Evolutionary conservation across 1,140 invertebrate species (phyloP), one percentile per base, ranked within the genome.

Genomic region (Odontomachus brunneus): DNA sequence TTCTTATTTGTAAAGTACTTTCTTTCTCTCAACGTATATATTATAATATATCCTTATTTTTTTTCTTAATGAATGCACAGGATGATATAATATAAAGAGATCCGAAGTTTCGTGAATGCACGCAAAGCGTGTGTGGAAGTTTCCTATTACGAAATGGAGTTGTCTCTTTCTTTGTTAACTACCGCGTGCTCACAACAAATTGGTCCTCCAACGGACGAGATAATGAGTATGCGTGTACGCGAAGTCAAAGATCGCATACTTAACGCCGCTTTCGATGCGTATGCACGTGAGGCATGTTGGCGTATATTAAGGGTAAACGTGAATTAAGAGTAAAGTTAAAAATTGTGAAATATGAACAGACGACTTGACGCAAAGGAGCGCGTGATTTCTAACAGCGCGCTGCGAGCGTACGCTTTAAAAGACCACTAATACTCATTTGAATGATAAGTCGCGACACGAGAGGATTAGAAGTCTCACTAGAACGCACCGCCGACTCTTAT

Each of bases 401-500:
- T 78, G 2, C 29, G 55, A 57, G 9, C 57, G 29, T 60, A 29
- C 44, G 59, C 17, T 75, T 62, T 26, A 29, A 53, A 15, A 66
- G 60, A 51, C 53, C 48, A 26, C 1, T 55, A 76, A 55, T 55
- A 67, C 38, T 55, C 19, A 55, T 78, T 78, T 66, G 29, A 78
- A 65, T 1, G 62, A 78, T 76, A 78, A 66, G 49, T 33, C 55
- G 38, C 11, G 5, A 51, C 9, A 15, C 73, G 29, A 67, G 49
- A 67, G 62, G 29, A 78, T 78, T 78, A 78, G 62, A 78, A 33
- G 49, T 17, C 49, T 12, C 33, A 24, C 55, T 55, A 48, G 9
- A 78, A 12, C 22, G 53, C 3, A n/a, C 24, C 59, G 29, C 22
- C 15, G 11, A 26, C 49, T 78, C 49, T 78, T 67, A 66, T 78